Percentiles rank a stretch among this genome's conserved stretches.
These are phyloP conservation scores for Sminthopsis crassicaudata DNA, from an alignment of 2,113 vertebrate genomes.

Conservation along the genomic window DNA sequence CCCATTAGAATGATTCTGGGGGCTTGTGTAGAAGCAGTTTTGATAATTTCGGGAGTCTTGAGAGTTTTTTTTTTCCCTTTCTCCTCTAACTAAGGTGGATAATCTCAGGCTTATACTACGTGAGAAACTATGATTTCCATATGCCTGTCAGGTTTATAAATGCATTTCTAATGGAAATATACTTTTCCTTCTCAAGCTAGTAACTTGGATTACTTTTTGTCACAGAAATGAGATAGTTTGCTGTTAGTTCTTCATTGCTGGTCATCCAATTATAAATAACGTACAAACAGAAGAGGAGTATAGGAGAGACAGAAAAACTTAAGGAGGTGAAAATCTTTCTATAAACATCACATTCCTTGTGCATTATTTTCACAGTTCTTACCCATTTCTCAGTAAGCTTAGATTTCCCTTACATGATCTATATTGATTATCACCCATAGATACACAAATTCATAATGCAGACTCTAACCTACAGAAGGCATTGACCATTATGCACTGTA, in stretches of 20 bases:
- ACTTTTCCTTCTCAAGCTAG: conserved; percentile 64
- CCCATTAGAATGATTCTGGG: background rate
- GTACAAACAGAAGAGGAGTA: conserved; percentile 53
- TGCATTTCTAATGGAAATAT: conserved; percentile 43
- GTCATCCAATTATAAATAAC: conserved; percentile 53
- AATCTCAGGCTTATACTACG: background rate
- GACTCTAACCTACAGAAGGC: conserved; percentile 59
- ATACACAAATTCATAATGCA: conserved; percentile 60
- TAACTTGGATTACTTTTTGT: conserved; percentile 60
- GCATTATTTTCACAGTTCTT: conserved; percentile 50
- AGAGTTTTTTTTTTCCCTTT: background rate
- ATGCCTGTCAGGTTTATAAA: conserved; percentile 54
- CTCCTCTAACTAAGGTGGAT: conserved; percentile 10
- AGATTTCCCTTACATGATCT: conserved; percentile 69
- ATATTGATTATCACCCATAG: conserved; percentile 69
- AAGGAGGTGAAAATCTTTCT: conserved; percentile 66
- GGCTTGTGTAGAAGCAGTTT: background rate
- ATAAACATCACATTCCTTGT: conserved; percentile 58
- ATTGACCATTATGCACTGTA: conserved; percentile 6
- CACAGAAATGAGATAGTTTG: conserved; percentile 47
- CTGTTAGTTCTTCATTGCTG: conserved; percentile 46
- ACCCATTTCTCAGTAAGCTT: conserved; percentile 56
- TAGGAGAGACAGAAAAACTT: conserved; percentile 62
- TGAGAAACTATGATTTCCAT: conserved; percentile 50
- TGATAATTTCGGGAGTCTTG: background rate